Evolutionary conservation across 2,113 vertebrate genomes (phyloP).

Genomic region (Corythornis madagascariensis): DNA sequence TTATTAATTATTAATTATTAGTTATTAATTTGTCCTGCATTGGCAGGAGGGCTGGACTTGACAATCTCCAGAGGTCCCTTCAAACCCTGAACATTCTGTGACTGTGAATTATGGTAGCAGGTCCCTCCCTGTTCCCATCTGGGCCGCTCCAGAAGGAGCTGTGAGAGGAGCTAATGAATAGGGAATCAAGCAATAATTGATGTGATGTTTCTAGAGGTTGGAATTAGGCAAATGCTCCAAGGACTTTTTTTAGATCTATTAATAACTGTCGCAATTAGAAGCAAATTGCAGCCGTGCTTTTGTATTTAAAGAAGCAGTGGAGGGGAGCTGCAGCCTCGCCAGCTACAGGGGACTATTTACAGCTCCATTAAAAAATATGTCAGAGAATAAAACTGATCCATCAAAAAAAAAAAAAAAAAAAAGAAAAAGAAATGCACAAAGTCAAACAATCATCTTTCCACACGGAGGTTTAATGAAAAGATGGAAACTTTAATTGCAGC

Average conservation of each 20-base stretch:
- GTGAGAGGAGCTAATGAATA: constrained; percentile 43
- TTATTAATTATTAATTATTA: too few relatives aligned
- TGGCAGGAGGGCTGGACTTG: too few relatives aligned
- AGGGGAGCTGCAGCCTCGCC: background rate
- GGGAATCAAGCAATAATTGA: constrained; percentile 66
- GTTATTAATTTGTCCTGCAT: too few relatives aligned
- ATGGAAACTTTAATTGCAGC: constrained; percentile 47
- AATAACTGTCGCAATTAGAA: constrained; percentile 64
- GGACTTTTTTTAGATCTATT: constrained; percentile 51
- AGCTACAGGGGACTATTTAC: constrained; percentile 31
- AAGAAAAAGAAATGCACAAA: constrained; percentile 23
- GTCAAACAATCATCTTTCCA: constrained; percentile 32
- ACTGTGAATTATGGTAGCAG: background rate
- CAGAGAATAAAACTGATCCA: constrained; percentile 22
- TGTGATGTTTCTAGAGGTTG: constrained; percentile 52
- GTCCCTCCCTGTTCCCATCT: constrained; percentile 40
- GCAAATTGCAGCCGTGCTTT: constrained; percentile 34
- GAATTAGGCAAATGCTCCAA: constrained; percentile 53
- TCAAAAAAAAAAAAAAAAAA: background rate
- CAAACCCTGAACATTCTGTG: too few relatives aligned
- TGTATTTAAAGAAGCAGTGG: constrained; percentile 6
- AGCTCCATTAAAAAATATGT: constrained; percentile 36
- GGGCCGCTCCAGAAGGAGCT: background rate
- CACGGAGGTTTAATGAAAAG: constrained; percentile 14
- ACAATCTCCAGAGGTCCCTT: too few relatives aligned